phyloP scores from a whole-genome alignment of 2,113 vertebrate species.

The Felis catus region F.catus_Fca126_mat1.0 CM031412.1:113679001-113679500 shows the following conservation, averaged over 20 bases:
- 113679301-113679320: neutral
- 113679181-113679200: neutral
- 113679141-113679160: neutral
- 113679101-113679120: neutral
- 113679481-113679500: neutral
- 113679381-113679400: rapidly evolving
- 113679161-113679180: neutral
- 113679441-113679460: neutral
- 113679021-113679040: neutral
- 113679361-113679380: neutral
- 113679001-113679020: neutral
- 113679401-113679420: neutral
- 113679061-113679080: neutral
- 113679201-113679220: neutral
- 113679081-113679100: neutral
- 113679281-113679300: neutral
- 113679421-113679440: neutral
- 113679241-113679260: neutral
- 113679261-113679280: neutral
- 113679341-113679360: neutral
- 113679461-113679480: neutral
- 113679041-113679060: neutral
- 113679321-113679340: neutral
- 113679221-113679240: neutral
- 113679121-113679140: neutral